A percentile compares a stretch with the other conserved stretches of the same genome.
These are phyloP conservation scores for Grus americana DNA, from an alignment of 2,113 vertebrate species.

Conservation along the genomic window DNA sequence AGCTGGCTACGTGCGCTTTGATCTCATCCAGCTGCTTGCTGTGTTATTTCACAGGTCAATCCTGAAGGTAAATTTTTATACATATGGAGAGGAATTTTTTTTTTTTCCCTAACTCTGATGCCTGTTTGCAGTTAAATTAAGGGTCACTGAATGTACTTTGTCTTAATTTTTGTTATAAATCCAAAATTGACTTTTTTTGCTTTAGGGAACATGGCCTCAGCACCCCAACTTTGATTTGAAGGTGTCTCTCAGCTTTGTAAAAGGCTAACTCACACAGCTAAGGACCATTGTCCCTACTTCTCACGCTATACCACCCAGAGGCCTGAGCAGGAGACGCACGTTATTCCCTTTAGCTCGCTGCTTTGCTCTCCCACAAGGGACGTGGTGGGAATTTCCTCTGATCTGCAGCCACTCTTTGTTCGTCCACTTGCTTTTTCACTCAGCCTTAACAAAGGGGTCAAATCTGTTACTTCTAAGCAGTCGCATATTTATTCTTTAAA, in stretches of 20 bases:
- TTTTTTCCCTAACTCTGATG: neutral
- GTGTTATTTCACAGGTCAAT: slow-evolving; percentile 77
- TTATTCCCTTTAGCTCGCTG: neutral
- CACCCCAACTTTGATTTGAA: neutral
- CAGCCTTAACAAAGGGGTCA: neutral
- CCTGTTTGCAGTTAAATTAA: neutral
- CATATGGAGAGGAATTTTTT: neutral
- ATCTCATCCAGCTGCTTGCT: slow-evolving; percentile 76
- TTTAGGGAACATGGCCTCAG: neutral
- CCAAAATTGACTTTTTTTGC: neutral
- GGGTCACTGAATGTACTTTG: neutral
- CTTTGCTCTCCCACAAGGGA: neutral
- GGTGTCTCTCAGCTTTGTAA: neutral
- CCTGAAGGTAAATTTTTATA: slow-evolving; percentile 57
- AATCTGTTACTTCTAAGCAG: neutral
- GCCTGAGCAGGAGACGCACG: fast-evolving
- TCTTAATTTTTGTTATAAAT: neutral
- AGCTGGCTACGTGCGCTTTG: slow-evolving; percentile 66
- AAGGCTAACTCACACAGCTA: neutral
- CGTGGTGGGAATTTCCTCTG: neutral
- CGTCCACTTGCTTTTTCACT: neutral
- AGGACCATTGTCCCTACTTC: neutral
- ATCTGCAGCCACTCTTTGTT: neutral
- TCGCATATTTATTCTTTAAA: neutral
- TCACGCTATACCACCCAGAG: neutral